A percentile compares a stretch with the other conserved stretches of the same genome.
Evolutionary conservation across 2,797 vertebrate genomes (phyloP).

Genomic region (Buphagus erythrorhynchus): DNA sequence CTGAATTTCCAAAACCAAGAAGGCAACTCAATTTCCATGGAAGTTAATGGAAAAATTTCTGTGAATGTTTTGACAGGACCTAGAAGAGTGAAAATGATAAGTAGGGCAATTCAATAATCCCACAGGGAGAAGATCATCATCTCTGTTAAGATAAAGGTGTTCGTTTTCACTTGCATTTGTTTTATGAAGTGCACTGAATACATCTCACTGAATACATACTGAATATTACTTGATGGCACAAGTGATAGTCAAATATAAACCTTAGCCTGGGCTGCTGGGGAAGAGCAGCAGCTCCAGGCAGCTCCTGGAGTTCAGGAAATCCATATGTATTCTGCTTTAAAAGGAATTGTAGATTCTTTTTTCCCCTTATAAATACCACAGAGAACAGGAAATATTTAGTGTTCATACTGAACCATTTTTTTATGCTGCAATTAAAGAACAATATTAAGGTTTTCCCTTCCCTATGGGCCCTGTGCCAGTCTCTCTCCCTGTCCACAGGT

Average conservation of each 20-base stretch:
- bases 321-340: background rate
- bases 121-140: background rate
- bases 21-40: background rate
- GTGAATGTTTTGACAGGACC: background rate
- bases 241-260: background rate
- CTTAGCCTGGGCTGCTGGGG: background rate
- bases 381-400: background rate
- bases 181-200: background rate
- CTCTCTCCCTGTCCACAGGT: background rate
- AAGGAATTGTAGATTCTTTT: background rate
- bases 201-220: background rate
- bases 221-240: background rate
- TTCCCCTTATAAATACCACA: background rate
- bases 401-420: background rate
- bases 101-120: background rate
- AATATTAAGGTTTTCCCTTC: background rate
- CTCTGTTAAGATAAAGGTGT: background rate
- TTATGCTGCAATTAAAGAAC: background rate
- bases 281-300: background rate
- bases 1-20: background rate
- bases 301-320: background rate
- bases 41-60: background rate
- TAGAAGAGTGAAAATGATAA: background rate
- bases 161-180: background rate
- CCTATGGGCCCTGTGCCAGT: fast-evolving